These are phyloP conservation scores for Aporophyla nigra DNA, from an alignment of 2,888 invertebrate species.

Conservation along the genomic window DNA sequence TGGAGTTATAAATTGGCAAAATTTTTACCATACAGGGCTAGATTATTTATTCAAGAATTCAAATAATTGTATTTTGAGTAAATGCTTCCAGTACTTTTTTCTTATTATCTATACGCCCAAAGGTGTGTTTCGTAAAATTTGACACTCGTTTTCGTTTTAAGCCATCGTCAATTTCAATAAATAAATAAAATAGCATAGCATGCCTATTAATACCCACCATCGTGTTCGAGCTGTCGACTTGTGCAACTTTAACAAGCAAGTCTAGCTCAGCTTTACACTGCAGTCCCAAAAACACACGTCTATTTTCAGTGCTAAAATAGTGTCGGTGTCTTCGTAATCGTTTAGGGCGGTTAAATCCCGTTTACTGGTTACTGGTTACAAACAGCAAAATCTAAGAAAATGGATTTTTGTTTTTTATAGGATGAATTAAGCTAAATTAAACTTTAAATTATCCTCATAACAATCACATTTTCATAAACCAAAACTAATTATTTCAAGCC, in stretches of 20 bases:
- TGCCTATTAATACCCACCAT: too few relatives aligned
- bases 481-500: not conserved
- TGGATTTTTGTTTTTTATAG: not conserved
- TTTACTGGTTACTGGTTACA: not conserved
- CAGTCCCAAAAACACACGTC: conserved; percentile 1
- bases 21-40: too few relatives aligned
- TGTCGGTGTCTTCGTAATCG: not conserved
- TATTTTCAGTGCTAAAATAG: not conserved
- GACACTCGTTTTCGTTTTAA: not conserved
- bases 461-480: not conserved
- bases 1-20: not conserved
- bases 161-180: not conserved
- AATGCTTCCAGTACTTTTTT: too few relatives aligned
- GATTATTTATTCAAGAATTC: not conserved
- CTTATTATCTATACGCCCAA: not conserved
- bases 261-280: not conserved
- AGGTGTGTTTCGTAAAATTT: not conserved
- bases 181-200: not conserved
- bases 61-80: not conserved
- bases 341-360: not conserved
- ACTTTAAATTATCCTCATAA: not conserved
- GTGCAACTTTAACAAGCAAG: too few relatives aligned
- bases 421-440: not conserved
- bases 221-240: too few relatives aligned
- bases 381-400: not conserved